Percentiles rank a stretch among this genome's conserved stretches.
phyloP scores from a whole-genome alignment of 2,113 vertebrate species.

The Gopherus flavomarginatus region DNA sequence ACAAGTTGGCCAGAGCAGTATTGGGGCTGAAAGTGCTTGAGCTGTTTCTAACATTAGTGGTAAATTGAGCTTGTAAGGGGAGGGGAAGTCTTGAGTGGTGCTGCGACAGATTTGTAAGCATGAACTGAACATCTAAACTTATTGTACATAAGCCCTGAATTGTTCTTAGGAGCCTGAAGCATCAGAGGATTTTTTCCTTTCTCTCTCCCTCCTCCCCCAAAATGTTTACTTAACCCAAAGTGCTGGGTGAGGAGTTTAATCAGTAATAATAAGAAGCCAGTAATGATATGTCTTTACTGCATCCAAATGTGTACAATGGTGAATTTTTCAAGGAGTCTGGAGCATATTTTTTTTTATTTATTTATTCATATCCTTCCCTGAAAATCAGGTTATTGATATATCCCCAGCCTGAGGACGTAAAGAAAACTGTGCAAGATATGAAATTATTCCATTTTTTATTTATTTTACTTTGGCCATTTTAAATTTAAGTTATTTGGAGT shows the following conservation, averaged over 20 bases:
- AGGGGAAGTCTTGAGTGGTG: not conserved
- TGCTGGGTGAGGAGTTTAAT: not conserved
- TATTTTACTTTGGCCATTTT: not conserved
- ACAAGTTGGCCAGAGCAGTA: not conserved
- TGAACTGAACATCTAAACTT: not conserved
- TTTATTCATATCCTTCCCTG: not conserved
- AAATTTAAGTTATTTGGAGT: not conserved
- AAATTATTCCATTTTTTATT: not conserved
- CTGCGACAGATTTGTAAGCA: not conserved
- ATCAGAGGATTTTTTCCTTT: not conserved
- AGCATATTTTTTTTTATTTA: not conserved
- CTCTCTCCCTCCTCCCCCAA: conserved; percentile 1
- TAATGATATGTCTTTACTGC: not conserved
- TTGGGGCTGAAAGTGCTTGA: not conserved
- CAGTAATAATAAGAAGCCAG: not conserved
- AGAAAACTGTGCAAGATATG: not conserved
- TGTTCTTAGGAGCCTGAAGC: not conserved
- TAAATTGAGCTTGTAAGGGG: not conserved
- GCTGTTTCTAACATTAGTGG: conserved; percentile 6
- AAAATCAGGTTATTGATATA: not conserved
- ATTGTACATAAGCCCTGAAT: not conserved
- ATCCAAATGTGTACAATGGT: not conserved
- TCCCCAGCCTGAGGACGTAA: not conserved
- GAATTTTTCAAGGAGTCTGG: not conserved
- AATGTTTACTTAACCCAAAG: not conserved